Percentiles rank a stretch among this genome's conserved stretches.
Conservation (phyloP, 2,113 vertebrate genomes). For the Glaucidium brasilianum region DNA sequence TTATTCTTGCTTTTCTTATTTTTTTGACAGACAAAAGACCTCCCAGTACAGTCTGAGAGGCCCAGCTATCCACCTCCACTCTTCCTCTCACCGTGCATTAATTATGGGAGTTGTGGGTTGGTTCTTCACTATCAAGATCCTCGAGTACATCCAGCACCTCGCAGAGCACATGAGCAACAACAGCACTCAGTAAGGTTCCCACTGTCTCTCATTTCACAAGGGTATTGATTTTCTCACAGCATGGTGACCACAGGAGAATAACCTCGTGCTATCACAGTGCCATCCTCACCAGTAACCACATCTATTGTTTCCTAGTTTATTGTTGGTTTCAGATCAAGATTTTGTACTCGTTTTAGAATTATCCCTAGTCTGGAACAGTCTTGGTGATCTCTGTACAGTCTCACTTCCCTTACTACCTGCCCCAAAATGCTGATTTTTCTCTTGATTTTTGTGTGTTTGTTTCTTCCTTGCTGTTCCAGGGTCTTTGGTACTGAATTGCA, state of each 20-base stretch:
- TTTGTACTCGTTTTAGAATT: neutral
- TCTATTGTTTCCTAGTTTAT: neutral
- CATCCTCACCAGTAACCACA: neutral
- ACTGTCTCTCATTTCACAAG: neutral
- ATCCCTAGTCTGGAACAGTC: neutral
- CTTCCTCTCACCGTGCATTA: neutral
- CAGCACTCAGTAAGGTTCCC: constrained; percentile 2
- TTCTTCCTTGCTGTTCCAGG: neutral
- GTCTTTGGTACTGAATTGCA: neutral
- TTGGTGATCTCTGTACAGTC: neutral
- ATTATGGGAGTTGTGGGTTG: neutral
- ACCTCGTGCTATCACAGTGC: neutral
- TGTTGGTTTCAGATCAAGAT: neutral
- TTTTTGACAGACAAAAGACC: constrained; percentile 25
- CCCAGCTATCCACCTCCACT: constrained; percentile 16
- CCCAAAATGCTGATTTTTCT: neutral
- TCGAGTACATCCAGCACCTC: neutral
- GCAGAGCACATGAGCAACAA: neutral
- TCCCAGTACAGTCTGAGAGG: neutral
- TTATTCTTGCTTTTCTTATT: neutral
- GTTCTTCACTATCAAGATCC: constrained; percentile 20
- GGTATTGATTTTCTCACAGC: neutral
- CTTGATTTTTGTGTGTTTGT: neutral
- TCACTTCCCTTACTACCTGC: neutral
- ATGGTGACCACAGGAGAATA: neutral